Conservation (phyloP, 1,140 invertebrate genomes). For the Ips nitidus region DNA sequence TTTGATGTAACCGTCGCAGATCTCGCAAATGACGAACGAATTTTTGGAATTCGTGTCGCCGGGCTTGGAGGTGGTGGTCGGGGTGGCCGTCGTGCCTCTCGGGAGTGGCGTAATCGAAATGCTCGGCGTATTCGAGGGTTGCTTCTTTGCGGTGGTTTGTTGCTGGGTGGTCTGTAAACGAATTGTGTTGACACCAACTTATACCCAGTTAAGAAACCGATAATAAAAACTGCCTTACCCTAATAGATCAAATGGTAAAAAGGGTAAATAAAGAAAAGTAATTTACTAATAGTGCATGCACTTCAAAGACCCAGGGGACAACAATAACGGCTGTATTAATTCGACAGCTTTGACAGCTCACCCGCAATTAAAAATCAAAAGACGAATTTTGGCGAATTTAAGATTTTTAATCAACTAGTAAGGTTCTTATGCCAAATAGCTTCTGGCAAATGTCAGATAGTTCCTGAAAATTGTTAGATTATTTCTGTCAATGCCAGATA, state of each 20-base stretch:
- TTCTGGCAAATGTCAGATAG: too few relatives aligned
- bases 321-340: too few relatives aligned
- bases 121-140: slow-evolving; percentile 60
- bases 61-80: slow-evolving; percentile 49
- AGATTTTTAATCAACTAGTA: too few relatives aligned
- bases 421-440: too few relatives aligned
- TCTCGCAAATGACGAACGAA: slow-evolving; percentile 91
- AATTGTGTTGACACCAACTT: background rate
- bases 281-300: too few relatives aligned
- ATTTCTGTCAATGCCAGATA: too few relatives aligned
- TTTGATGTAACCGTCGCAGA: slow-evolving; percentile 91
- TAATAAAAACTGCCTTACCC: background rate
- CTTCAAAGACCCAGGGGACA: too few relatives aligned
- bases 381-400: too few relatives aligned
- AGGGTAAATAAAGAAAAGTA: background rate
- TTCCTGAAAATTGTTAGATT: too few relatives aligned
- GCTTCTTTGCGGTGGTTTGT: slow-evolving; percentile 18
- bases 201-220: background rate
- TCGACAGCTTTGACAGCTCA: too few relatives aligned
- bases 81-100: slow-evolving; percentile 56
- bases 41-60: slow-evolving; percentile 62
- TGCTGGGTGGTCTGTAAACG: slow-evolving; percentile 16
- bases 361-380: too few relatives aligned
- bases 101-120: slow-evolving; percentile 90
- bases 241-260: background rate